Conservation (phyloP, 2,113 vertebrate species). For the Lophotis ruficrista region DNA sequence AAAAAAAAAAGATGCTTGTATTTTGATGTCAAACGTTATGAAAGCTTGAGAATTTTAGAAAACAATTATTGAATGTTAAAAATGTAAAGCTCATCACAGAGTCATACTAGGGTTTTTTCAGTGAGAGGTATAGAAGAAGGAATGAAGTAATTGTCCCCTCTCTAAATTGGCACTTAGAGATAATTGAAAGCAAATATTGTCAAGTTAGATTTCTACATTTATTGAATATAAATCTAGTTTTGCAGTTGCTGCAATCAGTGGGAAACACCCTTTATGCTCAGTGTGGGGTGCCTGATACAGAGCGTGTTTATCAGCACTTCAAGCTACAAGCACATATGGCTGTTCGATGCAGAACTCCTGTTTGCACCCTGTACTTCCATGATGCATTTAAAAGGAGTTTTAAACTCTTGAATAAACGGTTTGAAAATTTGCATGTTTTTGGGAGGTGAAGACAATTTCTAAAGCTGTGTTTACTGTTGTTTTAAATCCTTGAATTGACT, state of each 20-base stretch:
- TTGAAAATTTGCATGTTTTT: not conserved
- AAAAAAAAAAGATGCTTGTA: not conserved
- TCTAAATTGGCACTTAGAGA: not conserved
- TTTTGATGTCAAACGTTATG: not conserved
- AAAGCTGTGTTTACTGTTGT: not conserved
- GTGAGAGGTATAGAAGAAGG: not conserved
- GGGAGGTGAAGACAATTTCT: not conserved
- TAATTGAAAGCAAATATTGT: not conserved
- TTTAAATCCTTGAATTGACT: not conserved
- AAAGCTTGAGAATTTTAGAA: not conserved
- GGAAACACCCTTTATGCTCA: not conserved
- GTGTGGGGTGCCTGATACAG: not conserved
- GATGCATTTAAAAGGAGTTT: not conserved
- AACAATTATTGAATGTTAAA: not conserved
- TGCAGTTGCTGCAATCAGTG: not conserved
- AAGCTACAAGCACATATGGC: not conserved
- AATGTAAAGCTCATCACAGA: not conserved
- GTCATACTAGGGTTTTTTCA: not conserved
- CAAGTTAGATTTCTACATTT: not conserved
- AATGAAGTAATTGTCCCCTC: not conserved
- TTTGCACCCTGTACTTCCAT: fast-evolving
- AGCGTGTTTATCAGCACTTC: not conserved
- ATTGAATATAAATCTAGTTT: not conserved
- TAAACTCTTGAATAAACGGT: not conserved
- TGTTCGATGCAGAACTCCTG: not conserved